phyloP scores from a whole-genome alignment of 2,888 invertebrate genomes.

The Siphonodentalium dalli region DNA sequence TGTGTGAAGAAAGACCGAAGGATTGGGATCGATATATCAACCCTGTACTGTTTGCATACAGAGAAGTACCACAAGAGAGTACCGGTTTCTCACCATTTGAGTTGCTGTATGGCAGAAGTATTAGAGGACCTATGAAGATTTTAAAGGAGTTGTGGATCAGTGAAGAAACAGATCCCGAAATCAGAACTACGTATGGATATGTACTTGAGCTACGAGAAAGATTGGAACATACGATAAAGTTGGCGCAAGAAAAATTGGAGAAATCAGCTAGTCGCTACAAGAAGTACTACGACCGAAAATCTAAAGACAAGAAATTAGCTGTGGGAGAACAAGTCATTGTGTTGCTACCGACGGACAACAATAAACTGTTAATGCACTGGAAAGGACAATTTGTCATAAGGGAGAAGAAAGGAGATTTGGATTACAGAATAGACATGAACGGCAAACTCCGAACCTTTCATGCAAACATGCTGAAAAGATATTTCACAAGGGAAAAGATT shows the following conservation, averaged over 20 bases:
- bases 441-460: slow-evolving; percentile 17
- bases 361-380: slow-evolving; percentile 28
- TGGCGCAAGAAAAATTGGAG: slow-evolving; percentile 19
- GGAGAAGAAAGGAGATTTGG: slow-evolving; percentile 9
- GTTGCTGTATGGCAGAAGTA: slow-evolving; percentile 20
- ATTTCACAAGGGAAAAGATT: slow-evolving; percentile 3
- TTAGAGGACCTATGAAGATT: slow-evolving; percentile 34
- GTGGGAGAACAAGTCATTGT: slow-evolving; percentile 25
- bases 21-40: slow-evolving; percentile 34
- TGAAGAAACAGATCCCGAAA: slow-evolving; percentile 11
- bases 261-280: slow-evolving; percentile 1
- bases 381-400: slow-evolving; percentile 25
- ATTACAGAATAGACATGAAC: slow-evolving; percentile 11
- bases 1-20: slow-evolving; percentile 22
- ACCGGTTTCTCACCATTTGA: slow-evolving; percentile 28
- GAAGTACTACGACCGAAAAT: slow-evolving; percentile 19
- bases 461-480: slow-evolving; percentile 21
- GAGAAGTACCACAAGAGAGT: slow-evolving; percentile 30
- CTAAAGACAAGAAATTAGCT: slow-evolving; percentile 9
- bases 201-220: slow-evolving; percentile 12
- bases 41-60: slow-evolving; percentile 30
- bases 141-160: slow-evolving; percentile 24
- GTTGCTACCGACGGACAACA: slow-evolving; percentile 23
- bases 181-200: slow-evolving; percentile 12
- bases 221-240: slow-evolving; percentile 10